Evolutionary conservation across 2,888 invertebrate species (phyloP), one percentile per base, ranked within the genome.

Genomic region (Chymomyza caudatula): DNA sequence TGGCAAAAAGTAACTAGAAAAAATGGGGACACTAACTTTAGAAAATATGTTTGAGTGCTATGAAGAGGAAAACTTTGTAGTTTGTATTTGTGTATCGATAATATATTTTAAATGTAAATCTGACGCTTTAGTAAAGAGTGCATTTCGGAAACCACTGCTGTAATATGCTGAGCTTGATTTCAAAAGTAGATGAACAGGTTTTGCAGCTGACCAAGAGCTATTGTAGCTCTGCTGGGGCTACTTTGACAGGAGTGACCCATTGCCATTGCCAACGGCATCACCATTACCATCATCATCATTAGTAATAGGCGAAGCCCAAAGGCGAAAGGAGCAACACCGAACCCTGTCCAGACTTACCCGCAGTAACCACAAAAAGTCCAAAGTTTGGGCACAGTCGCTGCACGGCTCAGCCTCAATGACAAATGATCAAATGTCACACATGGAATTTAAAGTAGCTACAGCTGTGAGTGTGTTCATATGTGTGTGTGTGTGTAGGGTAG

Each of bases 391-490:
- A 55, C 29, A 37, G 29, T 8, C 29, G 29, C 29, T 37, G 19
- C 11, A 56, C 29, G 17, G 57, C 25, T 23, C 58, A 49, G 37
- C 5, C 47, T 15, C 78, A 83, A 62, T 87, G 86, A 86, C 86
- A 86, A 86, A 86, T 86, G 86, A 86, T 87, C 85, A 80, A 85
- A 68, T 84, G 87, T 82, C 87, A 86, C 87, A 78, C 80, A 74
- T 79, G 80, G 86, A 87, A 86, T 87, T 86, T 87, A 86, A 86
- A 86, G 77, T 84, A 87, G 78, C 77, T 79, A 20, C 54, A 25
- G n/a, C 43, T 53, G 53, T 6, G 6, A 15, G 20, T 37, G 19
- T 29, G 29, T 37, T n/a, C n/a, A 11, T 37, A 11, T 37, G 29
- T 37, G 29, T 37, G 29, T 11, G 29, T 37, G 29, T 37, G 8